These are phyloP conservation scores for Berghia stephanieae DNA, from an alignment of 1,140 invertebrate genomes.

Conservation along the genomic window DNA sequence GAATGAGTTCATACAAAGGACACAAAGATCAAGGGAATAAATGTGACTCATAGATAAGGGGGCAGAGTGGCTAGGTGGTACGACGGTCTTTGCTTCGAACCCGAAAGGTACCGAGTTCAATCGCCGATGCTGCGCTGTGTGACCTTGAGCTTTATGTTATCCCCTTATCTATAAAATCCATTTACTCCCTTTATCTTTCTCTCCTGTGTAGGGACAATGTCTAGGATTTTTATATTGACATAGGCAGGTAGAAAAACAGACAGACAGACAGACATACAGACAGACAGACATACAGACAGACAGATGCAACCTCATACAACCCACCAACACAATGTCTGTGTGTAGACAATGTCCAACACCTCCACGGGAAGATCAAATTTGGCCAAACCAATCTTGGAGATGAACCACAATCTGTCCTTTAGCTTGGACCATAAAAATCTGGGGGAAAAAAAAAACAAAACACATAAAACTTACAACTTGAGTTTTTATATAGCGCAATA, in stretches of 20 bases:
- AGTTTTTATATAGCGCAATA: too few species aligned
- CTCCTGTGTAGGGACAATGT: too few species aligned
- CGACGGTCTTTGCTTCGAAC: too few species aligned
- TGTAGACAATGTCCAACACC: constrained; percentile 86
- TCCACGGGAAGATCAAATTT: constrained; percentile 86
- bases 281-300: background rate
- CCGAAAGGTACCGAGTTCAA: too few species aligned
- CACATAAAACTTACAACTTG: background rate
- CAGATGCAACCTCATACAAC: constrained; percentile 15
- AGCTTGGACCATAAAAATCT: constrained; percentile 11
- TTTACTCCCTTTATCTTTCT: too few species aligned
- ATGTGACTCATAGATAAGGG: background rate
- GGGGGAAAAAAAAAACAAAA: background rate
- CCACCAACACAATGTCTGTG: constrained; percentile 82
- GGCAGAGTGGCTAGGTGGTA: background rate
- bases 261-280: background rate
- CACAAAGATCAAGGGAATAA: background rate
- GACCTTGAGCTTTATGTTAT: too few species aligned
- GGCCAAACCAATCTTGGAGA: constrained; percentile 67
- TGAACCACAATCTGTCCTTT: background rate
- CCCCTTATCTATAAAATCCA: too few species aligned
- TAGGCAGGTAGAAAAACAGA: constrained; percentile 13
- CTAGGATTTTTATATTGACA: too few species aligned
- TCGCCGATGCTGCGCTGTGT: too few species aligned
- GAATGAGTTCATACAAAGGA: background rate